Conservation (phyloP, 2,797 vertebrate genomes). For the Remorina albescens region DNA sequence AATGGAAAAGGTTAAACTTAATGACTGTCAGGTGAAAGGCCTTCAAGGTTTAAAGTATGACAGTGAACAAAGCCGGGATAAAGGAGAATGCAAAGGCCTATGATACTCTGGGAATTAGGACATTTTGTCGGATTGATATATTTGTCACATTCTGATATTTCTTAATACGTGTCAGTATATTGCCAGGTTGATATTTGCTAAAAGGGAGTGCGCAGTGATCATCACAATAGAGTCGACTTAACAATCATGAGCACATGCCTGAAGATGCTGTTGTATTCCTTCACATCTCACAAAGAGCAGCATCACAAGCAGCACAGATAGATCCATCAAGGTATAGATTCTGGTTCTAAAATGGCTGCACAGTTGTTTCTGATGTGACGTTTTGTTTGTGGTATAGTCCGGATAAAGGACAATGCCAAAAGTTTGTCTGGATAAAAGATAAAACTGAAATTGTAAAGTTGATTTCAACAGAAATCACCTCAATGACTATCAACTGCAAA, state of each 20-base stretch:
- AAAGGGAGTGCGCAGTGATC: too few species aligned
- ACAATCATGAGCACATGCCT: too few species aligned
- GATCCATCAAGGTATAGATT: neutral
- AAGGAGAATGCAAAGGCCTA: conserved; percentile 24
- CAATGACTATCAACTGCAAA: neutral
- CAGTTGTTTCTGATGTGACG: neutral
- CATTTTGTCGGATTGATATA: neutral
- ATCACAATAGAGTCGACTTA: too few species aligned
- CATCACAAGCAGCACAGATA: neutral
- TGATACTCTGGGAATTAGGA: neutral
- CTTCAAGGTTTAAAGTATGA: conserved; percentile 20
- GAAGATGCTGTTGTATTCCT: neutral
- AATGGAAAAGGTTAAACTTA: conserved; percentile 49
- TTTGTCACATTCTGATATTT: conserved; percentile 14
- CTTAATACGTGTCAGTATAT: neutral
- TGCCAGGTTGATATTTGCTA: neutral
- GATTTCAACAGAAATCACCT: neutral
- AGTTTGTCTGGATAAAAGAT: neutral
- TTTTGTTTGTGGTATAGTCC: neutral
- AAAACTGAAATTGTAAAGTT: neutral
- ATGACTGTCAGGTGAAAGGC: conserved; percentile 23
- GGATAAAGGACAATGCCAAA: too few species aligned
- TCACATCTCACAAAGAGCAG: neutral
- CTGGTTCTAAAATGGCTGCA: neutral
- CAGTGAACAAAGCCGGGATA: conserved; percentile 25